Percentiles rank a stretch among this genome's conserved stretches.
Evolutionary conservation across 2,888 invertebrate species (phyloP).

Genomic region (Mimas tiliae): DNA sequence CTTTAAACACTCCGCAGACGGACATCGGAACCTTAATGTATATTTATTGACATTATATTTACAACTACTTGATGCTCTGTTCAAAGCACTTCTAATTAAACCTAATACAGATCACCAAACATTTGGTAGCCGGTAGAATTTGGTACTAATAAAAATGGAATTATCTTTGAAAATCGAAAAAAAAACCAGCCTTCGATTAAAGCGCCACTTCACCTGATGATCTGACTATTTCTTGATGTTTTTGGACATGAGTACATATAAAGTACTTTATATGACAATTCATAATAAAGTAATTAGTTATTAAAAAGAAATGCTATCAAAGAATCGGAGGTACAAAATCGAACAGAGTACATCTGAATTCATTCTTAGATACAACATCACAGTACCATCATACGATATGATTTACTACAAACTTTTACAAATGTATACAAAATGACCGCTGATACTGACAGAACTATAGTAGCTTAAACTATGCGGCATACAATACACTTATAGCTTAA

Average conservation of each 20-base stretch:
- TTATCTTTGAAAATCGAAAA: neutral
- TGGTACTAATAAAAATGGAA: neutral
- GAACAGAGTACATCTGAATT: conserved; percentile 37
- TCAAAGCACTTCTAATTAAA: conserved; percentile 13
- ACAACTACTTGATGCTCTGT: conserved; percentile 35
- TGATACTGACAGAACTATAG: conserved; percentile 25
- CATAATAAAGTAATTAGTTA: neutral
- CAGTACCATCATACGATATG: conserved; percentile 46
- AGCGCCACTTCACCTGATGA: no score
- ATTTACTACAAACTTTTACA: conserved; percentile 25
- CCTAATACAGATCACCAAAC: neutral
- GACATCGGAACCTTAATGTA: conserved; percentile 54
- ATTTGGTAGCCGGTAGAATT: neutral
- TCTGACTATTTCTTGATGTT: no score
- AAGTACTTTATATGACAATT: neutral
- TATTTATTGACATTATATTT: conserved; percentile 53
- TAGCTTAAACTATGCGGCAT: conserved; percentile 30
- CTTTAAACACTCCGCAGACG: conserved; percentile 57
- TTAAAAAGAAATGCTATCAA: no score
- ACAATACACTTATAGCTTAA: conserved; percentile 77
- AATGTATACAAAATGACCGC: conserved; percentile 15
- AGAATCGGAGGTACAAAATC: neutral
- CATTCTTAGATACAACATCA: conserved; percentile 61
- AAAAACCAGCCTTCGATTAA: neutral
- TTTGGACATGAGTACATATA: neutral